phyloP scores from a whole-genome alignment of 2,888 invertebrate species.

The Deilephila elpenor region DNA sequence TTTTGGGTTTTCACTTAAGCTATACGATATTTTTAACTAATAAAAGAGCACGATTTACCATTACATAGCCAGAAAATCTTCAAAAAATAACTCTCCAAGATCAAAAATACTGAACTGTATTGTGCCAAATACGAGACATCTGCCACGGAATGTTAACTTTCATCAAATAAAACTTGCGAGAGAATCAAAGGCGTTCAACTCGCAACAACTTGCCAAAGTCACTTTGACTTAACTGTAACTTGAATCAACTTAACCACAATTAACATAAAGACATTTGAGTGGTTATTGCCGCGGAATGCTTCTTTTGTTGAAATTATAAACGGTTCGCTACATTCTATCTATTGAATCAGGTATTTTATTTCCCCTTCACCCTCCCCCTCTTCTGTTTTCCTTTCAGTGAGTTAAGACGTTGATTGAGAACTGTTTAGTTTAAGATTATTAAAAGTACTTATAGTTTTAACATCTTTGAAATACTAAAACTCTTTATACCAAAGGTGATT shows the following conservation, averaged over 20 bases:
- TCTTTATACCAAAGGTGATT: too few relatives aligned
- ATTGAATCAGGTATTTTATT: neutral
- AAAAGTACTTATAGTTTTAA: too few relatives aligned
- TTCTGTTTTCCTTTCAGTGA: neutral
- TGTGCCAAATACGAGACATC: neutral
- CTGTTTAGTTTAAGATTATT: too few relatives aligned
- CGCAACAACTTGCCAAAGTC: slow-evolving; percentile 30
- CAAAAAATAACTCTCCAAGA: neutral
- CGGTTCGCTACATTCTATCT: slow-evolving; percentile 5
- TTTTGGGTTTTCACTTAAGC: too few relatives aligned
- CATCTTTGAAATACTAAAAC: too few relatives aligned
- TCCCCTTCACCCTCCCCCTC: too few relatives aligned
- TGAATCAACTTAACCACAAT: slow-evolving; percentile 55
- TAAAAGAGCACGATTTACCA: neutral
- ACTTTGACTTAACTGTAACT: slow-evolving; percentile 46
- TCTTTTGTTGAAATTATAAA: slow-evolving; percentile 23
- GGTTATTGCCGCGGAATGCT: slow-evolving; percentile 11
- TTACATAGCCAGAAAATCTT: neutral
- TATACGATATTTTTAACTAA: too few relatives aligned
- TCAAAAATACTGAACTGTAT: neutral
- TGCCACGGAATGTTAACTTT: slow-evolving; percentile 11
- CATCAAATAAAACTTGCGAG: slow-evolving; percentile 21
- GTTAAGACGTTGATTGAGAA: too few relatives aligned
- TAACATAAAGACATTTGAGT: slow-evolving; percentile 54
- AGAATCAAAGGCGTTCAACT: slow-evolving; percentile 20